Percentiles rank a stretch among this genome's conserved stretches.
Conservation (phyloP, 1,140 invertebrate species). For the Trichomalopsis sarcophagae region DNA sequence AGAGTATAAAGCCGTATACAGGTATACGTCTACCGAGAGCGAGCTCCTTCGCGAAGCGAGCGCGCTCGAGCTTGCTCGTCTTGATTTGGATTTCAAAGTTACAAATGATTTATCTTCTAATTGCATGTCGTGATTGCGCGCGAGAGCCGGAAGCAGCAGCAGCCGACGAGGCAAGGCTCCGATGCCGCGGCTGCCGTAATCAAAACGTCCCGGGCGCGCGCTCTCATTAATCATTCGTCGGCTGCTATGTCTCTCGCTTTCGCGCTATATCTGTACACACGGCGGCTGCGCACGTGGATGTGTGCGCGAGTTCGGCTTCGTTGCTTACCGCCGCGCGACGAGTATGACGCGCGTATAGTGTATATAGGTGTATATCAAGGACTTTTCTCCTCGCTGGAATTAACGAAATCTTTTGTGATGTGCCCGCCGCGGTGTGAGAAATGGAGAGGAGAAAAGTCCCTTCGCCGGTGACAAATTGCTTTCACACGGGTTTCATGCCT, state of each 20-base stretch:
- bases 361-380: too few species aligned
- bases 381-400: background rate
- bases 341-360: background rate
- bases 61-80: slow-evolving; percentile 16
- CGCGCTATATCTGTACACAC: background rate
- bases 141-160: slow-evolving; percentile 33
- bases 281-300: background rate
- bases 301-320: background rate
- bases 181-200: slow-evolving; percentile 59
- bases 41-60: background rate
- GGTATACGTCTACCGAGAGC: background rate
- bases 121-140: slow-evolving; percentile 67
- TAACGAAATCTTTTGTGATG: slow-evolving; percentile 17
- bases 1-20: background rate
- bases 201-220: slow-evolving; percentile 63
- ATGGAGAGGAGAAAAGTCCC: too few species aligned
- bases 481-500: too few species aligned
- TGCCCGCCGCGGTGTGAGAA: too few species aligned
- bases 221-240: slow-evolving; percentile 68
- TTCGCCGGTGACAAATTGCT: too few species aligned
- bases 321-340: background rate
- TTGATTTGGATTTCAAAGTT: slow-evolving; percentile 62
- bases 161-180: slow-evolving; percentile 1
- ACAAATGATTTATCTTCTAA: slow-evolving; percentile 74
- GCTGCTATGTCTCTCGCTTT: slow-evolving; percentile 25